Base-by-base conservation (phyloP, 92 coral and sea anemone species). In the Phenganax marumi region DNA sequence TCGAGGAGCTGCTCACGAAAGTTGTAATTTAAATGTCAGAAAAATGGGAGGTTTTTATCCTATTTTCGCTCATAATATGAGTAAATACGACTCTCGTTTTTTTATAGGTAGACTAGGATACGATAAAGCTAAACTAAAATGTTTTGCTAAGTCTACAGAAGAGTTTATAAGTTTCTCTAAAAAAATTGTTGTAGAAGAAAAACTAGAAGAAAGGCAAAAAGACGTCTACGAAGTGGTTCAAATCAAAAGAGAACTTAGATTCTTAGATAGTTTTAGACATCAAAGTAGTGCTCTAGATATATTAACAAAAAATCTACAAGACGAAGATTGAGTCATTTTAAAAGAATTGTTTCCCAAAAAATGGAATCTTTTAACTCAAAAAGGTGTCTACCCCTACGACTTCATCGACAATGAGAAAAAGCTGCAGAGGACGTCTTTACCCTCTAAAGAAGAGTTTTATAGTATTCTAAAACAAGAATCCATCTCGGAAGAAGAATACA, bases 21-120 rank as follows among this genome's bases (percentile, higher is more conserved):
- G 0, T 0, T 87, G 90, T 50, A 84, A 79, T 23, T 49, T 83
- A 3, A 48, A 71, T 24, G 50, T 7, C 9, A 84, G 73, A 24
- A 4, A 53, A 33, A 33, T 33, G 7, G 81, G 88, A 21, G 68
- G 69, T 3, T 79, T 84, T 12, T 58, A 57, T 19, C 90, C 90
- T 8, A 88, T 87, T 10, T 46, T 84, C 2, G 84, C 84, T 17
- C 88, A 87, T 70, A 88, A 88, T 54, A 72, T 84, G 14, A 8
- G 76, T 0, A 86, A 79, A 1, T 87, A 83, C 26, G 72, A 65
- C 8, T 17, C 72, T 17, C 72, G 10, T 23, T 65, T 65, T 7
- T 65, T 65, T 22, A 1, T 65, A 16, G 10, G 25, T 19, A 12
- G 7, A 14, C 3, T 21, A 21, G n/a, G 22, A 14, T 14, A 14